Conservation (phyloP, 2,888 invertebrate species). For the Entomobrya proxima region DNA sequence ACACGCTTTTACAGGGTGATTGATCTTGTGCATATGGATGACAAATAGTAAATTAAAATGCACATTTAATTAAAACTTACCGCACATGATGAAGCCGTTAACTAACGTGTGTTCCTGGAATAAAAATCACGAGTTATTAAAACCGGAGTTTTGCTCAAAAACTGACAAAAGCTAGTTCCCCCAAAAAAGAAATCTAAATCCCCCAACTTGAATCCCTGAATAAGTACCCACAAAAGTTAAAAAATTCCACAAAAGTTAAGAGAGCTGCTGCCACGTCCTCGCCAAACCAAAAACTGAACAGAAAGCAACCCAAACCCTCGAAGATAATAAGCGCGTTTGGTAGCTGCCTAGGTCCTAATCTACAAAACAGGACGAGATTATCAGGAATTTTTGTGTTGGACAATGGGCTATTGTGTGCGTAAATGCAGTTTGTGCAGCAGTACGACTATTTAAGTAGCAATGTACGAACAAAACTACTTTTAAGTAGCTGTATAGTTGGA, state of each 20-base stretch:
- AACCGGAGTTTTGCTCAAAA: background rate
- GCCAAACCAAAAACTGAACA: background rate
- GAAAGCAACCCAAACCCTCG: background rate
- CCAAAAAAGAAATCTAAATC: background rate
- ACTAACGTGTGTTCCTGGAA: too few relatives aligned
- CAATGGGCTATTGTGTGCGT: too few relatives aligned
- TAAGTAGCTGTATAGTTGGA: too few relatives aligned
- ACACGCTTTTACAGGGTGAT: background rate
- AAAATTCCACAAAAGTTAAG: background rate
- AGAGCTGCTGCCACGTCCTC: constrained; percentile 6
- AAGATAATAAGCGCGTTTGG: background rate
- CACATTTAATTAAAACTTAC: background rate
- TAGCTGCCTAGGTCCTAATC: too few relatives aligned
- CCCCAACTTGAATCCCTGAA: background rate
- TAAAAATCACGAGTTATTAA: background rate
- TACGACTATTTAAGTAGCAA: too few relatives aligned
- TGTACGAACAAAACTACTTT: too few relatives aligned
- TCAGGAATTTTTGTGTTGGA: too few relatives aligned
- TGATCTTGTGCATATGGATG: background rate
- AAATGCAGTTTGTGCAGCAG: too few relatives aligned
- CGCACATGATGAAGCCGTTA: constrained; percentile 32
- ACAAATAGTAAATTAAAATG: background rate
- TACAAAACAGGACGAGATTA: too few relatives aligned
- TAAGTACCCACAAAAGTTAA: background rate
- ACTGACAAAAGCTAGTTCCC: background rate